These are phyloP conservation scores for Ophraella communa DNA, from an alignment of 2,888 invertebrate genomes.

Conservation along the genomic window DNA sequence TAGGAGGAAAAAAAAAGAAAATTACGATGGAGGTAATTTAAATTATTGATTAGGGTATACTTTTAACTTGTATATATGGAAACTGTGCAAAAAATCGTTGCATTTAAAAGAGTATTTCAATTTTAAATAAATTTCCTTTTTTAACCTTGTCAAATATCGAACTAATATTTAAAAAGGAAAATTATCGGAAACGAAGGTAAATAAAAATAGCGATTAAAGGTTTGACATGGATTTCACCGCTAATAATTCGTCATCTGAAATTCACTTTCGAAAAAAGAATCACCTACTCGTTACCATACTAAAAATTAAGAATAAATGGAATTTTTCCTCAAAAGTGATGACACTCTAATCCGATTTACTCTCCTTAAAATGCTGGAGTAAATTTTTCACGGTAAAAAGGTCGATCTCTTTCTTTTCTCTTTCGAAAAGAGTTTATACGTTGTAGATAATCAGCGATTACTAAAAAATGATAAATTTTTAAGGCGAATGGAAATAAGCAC, in stretches of 20 bases:
- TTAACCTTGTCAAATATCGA: too few relatives aligned
- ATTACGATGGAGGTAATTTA: too few relatives aligned
- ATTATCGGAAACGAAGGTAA: not conserved
- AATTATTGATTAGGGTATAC: too few relatives aligned
- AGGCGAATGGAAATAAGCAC: conserved; percentile 18
- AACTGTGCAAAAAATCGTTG: too few relatives aligned
- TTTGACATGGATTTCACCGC: conserved; percentile 10
- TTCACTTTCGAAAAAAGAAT: conserved; percentile 16
- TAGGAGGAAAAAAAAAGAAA: too few relatives aligned
- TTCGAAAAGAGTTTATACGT: not conserved
- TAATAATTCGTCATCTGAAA: conserved; percentile 13
- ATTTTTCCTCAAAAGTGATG: conserved; percentile 25
- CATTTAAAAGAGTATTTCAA: too few relatives aligned
- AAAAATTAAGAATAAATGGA: conserved; percentile 25
- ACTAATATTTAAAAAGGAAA: not conserved
- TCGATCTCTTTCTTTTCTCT: conserved; percentile 5
- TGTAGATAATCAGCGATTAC: conserved; percentile 23
- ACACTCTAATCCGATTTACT: conserved; percentile 24
- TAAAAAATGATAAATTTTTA: conserved; percentile 25
- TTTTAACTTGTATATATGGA: too few relatives aligned
- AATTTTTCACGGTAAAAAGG: conserved; percentile 11
- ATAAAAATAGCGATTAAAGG: too few relatives aligned
- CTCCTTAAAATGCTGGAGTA: conserved; percentile 17
- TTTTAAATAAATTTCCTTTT: too few relatives aligned
- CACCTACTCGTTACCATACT: conserved; percentile 18